phyloP scores from a whole-genome alignment of 2,113 vertebrate species.

The Martes martes region DNA sequence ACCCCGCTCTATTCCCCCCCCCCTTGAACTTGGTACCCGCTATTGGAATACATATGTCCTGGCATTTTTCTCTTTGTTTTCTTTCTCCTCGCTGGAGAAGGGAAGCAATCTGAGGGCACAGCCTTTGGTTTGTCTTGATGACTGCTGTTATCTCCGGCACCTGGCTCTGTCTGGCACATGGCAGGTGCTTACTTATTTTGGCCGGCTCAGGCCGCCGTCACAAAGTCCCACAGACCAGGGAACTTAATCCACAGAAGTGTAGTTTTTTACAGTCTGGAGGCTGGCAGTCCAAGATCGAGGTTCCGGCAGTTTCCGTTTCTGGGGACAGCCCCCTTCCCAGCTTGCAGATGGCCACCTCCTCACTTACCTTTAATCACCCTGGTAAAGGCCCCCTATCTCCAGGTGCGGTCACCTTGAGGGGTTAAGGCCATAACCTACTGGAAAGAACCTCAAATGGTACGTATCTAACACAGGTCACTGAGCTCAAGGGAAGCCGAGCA shows the following conservation, averaged over 20 bases:
- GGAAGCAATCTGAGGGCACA: neutral
- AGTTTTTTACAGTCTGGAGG: neutral
- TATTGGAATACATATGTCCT: no score
- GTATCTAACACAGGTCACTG: neutral
- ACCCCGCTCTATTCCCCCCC: rapidly evolving
- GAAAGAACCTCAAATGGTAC: neutral
- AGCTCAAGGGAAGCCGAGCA: neutral
- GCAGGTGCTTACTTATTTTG: neutral
- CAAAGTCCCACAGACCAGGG: neutral
- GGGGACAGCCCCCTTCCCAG: neutral
- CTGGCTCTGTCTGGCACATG: neutral
- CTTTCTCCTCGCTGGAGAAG: neutral
- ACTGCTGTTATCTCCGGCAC: neutral
- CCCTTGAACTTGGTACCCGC: no score
- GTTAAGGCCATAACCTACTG: neutral
- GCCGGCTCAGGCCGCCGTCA: neutral
- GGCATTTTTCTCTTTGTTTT: neutral
- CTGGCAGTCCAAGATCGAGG: neutral
- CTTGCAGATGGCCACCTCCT: neutral
- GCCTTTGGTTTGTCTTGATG: neutral
- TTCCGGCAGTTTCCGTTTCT: neutral
- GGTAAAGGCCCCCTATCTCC: neutral
- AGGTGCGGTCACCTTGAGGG: neutral
- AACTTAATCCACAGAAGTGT: neutral
- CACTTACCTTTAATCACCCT: neutral